Evolutionary conservation across 1,140 invertebrate species (phyloP).

Genomic region (Drosophila insularis): DNA sequence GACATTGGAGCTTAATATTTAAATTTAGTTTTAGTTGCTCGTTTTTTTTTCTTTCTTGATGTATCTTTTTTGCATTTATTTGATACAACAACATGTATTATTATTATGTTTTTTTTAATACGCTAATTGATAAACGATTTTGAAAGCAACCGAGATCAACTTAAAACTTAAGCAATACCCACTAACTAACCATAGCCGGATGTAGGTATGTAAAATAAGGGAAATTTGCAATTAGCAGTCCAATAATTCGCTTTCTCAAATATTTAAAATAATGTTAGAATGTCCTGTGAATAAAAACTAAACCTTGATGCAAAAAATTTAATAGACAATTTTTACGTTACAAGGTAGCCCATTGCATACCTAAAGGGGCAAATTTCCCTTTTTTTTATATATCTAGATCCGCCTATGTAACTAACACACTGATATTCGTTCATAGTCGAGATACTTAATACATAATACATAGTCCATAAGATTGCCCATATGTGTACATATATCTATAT

Average conservation of each 20-base stretch:
- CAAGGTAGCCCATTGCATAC: no score
- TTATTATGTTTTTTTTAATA: neutral
- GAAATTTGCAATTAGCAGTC: no score
- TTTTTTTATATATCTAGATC: no score
- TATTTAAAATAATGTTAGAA: no score
- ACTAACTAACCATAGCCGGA: no score
- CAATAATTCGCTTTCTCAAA: no score
- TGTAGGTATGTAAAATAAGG: no score
- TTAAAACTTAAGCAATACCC: neutral
- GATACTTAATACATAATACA: constrained; percentile 26
- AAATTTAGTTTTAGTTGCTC: constrained; percentile 23
- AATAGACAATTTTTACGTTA: no score
- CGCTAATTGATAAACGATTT: neutral
- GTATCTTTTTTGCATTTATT: neutral
- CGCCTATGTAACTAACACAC: constrained; percentile 28
- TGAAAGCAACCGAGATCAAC: neutral
- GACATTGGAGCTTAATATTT: neutral
- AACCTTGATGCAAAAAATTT: no score
- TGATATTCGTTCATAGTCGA: constrained; percentile 51
- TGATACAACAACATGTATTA: neutral
- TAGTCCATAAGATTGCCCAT: constrained; percentile 32
- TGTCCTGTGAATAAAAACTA: no score
- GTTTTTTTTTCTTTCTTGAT: neutral
- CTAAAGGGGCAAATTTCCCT: no score
- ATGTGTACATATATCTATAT: constrained; percentile 24